These are phyloP conservation scores for Automeris io DNA, from an alignment of 2,888 invertebrate species.

Conservation along the genomic window DNA sequence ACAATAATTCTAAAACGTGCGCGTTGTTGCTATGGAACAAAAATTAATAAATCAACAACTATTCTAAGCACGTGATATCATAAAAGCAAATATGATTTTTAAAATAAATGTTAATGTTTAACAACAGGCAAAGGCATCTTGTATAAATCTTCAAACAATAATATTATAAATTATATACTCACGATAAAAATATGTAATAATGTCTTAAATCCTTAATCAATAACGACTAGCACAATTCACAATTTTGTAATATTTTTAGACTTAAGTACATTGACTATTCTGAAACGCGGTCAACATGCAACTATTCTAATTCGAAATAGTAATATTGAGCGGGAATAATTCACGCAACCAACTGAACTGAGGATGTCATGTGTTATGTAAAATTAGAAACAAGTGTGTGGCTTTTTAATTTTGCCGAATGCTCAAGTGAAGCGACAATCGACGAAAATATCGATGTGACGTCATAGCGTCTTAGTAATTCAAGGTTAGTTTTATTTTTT, in stretches of 20 bases:
- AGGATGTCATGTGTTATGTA: neutral
- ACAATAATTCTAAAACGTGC: no score
- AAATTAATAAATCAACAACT: no score
- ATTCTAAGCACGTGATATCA: slow-evolving; percentile 1
- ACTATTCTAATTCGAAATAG: slow-evolving; percentile 27
- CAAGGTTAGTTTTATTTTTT: slow-evolving; percentile 36
- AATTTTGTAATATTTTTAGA: slow-evolving; percentile 7
- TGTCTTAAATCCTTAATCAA: slow-evolving; percentile 4
- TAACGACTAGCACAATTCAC: slow-evolving; percentile 12
- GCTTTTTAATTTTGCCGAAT: slow-evolving; percentile 23
- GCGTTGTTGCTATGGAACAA: no score
- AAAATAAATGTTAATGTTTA: neutral
- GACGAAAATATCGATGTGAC: slow-evolving; percentile 54
- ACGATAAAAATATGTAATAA: slow-evolving; percentile 3
- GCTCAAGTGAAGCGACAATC: slow-evolving; percentile 28
- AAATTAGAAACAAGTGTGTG: neutral
- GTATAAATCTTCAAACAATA: neutral
- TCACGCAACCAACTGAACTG: slow-evolving; percentile 16
- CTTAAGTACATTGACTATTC: slow-evolving; percentile 11
- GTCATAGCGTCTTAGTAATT: slow-evolving; percentile 35
- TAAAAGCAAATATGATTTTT: neutral
- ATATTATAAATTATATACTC: slow-evolving; percentile 4
- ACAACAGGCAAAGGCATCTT: neutral
- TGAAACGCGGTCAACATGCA: slow-evolving; percentile 16
- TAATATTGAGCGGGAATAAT: slow-evolving; percentile 36